Evolutionary conservation across 1,140 invertebrate species (phyloP).

Genomic region (Drosophila pectinifera): DNA sequence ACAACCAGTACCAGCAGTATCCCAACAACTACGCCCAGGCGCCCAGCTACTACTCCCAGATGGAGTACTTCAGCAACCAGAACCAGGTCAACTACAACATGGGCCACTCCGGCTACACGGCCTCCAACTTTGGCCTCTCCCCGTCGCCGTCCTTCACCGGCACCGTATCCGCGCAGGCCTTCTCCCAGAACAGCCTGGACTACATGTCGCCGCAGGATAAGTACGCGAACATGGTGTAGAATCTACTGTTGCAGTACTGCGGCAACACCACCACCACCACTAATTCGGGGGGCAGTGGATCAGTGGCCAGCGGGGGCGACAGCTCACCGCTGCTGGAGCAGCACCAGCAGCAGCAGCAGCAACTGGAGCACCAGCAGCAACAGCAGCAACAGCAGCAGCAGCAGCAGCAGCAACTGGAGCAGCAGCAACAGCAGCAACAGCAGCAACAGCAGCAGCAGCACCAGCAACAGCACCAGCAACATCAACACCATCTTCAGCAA

Average conservation of each 20-base stretch:
- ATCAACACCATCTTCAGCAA: constrained; percentile 14
- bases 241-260: constrained; percentile 84
- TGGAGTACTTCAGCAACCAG: constrained; percentile 88
- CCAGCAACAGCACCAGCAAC: background rate
- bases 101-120: constrained; percentile 81
- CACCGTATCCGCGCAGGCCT: constrained; percentile 82
- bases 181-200: constrained; percentile 84
- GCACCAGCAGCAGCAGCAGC: constrained; percentile 8
- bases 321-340: constrained; percentile 22
- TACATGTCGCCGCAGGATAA: constrained; percentile 85
- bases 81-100: constrained; percentile 85
- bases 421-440: constrained; percentile 1
- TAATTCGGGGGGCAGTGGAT: constrained; percentile 49
- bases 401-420: background rate
- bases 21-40: constrained; percentile 87
- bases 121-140: constrained; percentile 81
- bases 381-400: background rate
- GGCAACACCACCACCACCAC: constrained; percentile 53
- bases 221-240: constrained; percentile 85
- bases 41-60: constrained; percentile 86
- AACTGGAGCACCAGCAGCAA: constrained; percentile 4
- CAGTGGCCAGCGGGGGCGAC: constrained; percentile 23
- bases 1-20: constrained; percentile 86
- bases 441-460: constrained; percentile 11
- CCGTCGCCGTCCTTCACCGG: constrained; percentile 80